Conservation (phyloP, 2,113 vertebrate species). For the Ceuthmochares aereus region DNA sequence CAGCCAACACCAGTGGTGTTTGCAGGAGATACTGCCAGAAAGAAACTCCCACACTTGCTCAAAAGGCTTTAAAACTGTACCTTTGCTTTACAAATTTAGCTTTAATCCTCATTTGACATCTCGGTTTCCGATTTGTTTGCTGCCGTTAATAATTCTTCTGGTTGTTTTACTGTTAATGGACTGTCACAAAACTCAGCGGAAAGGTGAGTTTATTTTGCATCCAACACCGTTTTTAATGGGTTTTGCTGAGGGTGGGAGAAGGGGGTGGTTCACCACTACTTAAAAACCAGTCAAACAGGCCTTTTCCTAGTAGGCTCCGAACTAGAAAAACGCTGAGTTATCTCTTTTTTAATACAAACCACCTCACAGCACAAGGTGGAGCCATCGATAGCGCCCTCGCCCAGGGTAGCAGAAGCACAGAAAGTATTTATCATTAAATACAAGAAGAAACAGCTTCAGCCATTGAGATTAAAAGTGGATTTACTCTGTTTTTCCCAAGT, state of each 20-base stretch:
- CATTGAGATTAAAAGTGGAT: background rate
- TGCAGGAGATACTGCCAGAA: background rate
- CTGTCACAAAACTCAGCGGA: background rate
- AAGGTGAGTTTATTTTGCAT: background rate
- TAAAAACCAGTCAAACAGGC: background rate
- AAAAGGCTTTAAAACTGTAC: background rate
- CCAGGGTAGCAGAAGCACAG: background rate
- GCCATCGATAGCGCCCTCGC: background rate
- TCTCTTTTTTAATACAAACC: conserved; percentile 20
- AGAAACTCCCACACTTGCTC: background rate
- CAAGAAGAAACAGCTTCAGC: background rate
- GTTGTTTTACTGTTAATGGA: background rate
- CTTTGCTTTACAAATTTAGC: background rate
- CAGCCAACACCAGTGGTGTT: accelerated
- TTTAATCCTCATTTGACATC: background rate
- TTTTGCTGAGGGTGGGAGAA: background rate
- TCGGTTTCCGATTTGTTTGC: background rate
- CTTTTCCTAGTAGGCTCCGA: background rate
- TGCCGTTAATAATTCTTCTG: background rate
- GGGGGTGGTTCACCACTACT: background rate
- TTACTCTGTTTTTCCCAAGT: background rate
- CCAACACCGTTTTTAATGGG: background rate
- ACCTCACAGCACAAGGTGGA: background rate
- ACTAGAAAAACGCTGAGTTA: background rate
- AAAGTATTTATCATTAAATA: conserved; percentile 40